phyloP scores from a whole-genome alignment of 2,888 invertebrate genomes.

The Cephonodes hylas region DNA sequence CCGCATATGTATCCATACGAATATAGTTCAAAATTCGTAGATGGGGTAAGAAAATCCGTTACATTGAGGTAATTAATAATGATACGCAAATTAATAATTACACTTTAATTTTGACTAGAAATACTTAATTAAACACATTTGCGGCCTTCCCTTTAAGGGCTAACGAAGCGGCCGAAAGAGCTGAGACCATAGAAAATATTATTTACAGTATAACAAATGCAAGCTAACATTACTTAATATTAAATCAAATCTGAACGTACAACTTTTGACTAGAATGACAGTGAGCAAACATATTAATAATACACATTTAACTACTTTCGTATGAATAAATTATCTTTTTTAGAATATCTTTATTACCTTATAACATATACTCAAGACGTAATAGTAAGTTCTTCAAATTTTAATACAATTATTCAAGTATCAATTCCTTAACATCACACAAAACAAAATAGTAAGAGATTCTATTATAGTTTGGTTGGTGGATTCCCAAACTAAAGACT shows the following conservation, averaged over 20 bases:
- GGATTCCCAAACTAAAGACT: too few relatives aligned
- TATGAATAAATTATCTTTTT: too few relatives aligned
- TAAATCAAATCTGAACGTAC: background rate
- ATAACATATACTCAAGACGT: too few relatives aligned
- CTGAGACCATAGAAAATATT: constrained; percentile 46
- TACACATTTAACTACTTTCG: background rate
- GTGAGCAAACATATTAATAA: background rate
- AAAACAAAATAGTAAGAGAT: too few relatives aligned
- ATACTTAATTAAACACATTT: constrained; percentile 50
- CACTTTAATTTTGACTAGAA: constrained; percentile 65
- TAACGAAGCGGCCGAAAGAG: constrained; percentile 36
- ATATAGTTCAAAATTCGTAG: too few relatives aligned
- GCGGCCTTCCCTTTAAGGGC: constrained; percentile 34
- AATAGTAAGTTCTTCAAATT: too few relatives aligned
- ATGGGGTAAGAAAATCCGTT: too few relatives aligned
- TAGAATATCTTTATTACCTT: too few relatives aligned
- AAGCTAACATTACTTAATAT: constrained; percentile 16
- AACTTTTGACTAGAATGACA: background rate
- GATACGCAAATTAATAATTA: constrained; percentile 3
- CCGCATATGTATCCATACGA: too few relatives aligned
- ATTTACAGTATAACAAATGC: constrained; percentile 38
- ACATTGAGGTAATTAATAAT: background rate
- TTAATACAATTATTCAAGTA: too few relatives aligned
- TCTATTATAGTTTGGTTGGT: too few relatives aligned
- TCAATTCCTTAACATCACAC: too few relatives aligned